Base-by-base conservation (phyloP, 2,888 invertebrate genomes). In the Lepeophtheirus nordmannii region DNA sequence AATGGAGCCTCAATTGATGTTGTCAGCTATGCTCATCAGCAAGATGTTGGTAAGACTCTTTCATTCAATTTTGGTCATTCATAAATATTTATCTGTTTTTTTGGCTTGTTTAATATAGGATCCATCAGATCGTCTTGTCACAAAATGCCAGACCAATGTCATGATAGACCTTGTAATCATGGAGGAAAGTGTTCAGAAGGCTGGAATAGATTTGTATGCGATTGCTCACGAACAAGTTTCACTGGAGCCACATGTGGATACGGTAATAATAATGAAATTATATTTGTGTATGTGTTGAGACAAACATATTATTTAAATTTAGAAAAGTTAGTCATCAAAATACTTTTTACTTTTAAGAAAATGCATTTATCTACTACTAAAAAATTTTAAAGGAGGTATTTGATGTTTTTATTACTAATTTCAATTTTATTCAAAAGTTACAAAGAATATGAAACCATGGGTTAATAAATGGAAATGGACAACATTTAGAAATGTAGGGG, bases 181-280 rank as follows among this genome's bases (percentile, higher is more conserved):
- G 86, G 86, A 3, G 92, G 91, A 0, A 78, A 80, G 30, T 96
- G 96, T 76, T 79, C 83, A 7, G 93, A 94, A 75, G 96, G 96
- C 0, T 96, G 94, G 94, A 93, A 94, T 77, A 81, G 94, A 68
- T 88, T 87, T 71, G 82, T 90, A 64, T 96, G 96, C 74, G 93
- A 96, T 76, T 96, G 96, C 75, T 85, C 89, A 10, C 82, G 83
- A 46, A 94, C 93, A 0, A 82, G 85, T 69, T 93, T 85, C 73
- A 86, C 86, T 0, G 96, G 94, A 38, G 87, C 89, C 0, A 90
- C 89, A 12, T 96, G 96, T 78, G 90, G 90, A 69, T 81, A 87
- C 78, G 85, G 87, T 87, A 74, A 73, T 58, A 22, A 3, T 14
- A 58, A 53, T 17, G 53, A n/a, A 30, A 7, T 30, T 30, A 30